Conservation (phyloP, 2,888 invertebrate genomes). For the Notodonta ziczac region DNA sequence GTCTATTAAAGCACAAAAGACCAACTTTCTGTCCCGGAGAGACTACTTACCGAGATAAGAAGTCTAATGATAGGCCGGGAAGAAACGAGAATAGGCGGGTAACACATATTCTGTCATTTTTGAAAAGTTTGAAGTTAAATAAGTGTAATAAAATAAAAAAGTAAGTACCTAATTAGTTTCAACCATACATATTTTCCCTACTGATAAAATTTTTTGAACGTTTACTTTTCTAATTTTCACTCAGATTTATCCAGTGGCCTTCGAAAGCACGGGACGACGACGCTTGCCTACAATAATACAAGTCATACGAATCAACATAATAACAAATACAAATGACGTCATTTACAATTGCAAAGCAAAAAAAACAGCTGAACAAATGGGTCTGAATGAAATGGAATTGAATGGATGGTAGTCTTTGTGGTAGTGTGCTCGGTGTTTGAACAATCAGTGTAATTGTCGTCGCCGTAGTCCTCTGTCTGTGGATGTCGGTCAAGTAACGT, state of each 20-base stretch:
- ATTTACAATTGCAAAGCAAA: not conserved
- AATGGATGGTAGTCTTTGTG: too few relatives aligned
- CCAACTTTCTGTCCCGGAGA: slow-evolving; percentile 41
- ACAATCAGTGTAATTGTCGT: slow-evolving; percentile 57
- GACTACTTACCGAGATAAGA: slow-evolving; percentile 36
- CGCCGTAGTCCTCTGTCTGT: slow-evolving; percentile 41
- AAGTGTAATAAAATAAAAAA: not conserved
- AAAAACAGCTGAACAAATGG: slow-evolving; percentile 1
- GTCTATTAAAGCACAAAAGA: slow-evolving; percentile 51
- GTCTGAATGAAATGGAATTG: slow-evolving; percentile 47
- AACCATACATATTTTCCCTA: too few relatives aligned
- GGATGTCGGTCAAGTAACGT: slow-evolving; percentile 56
- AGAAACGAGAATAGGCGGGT: slow-evolving; percentile 37
- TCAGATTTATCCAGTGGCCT: too few relatives aligned
- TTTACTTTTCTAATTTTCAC: too few relatives aligned
- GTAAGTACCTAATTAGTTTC: not conserved
- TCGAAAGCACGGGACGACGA: not conserved
- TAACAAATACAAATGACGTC: not conserved
- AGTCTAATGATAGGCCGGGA: slow-evolving; percentile 37
- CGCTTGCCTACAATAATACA: not conserved
- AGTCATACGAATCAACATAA: not conserved
- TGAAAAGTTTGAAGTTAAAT: not conserved
- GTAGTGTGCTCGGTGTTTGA: slow-evolving; percentile 46
- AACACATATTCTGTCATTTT: not conserved
- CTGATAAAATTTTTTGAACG: too few relatives aligned